Base-by-base conservation (phyloP, 2,797 vertebrate species). In the Cossypha polioptera region DNA sequence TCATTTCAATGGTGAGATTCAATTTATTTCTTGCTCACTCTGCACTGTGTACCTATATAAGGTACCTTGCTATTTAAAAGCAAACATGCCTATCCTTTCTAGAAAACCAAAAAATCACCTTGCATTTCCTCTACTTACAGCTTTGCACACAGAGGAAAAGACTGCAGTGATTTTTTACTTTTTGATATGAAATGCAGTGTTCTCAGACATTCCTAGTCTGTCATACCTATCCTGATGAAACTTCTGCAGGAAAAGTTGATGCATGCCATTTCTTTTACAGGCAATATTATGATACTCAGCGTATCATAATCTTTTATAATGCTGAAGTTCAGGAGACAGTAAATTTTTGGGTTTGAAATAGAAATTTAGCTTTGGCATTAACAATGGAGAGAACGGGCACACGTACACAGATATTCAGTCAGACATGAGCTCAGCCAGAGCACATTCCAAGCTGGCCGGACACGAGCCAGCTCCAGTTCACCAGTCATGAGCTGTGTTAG, bases 391-490 rank as follows among this genome's bases (percentile, higher is more conserved):
- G 84, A 94, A 87, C 1, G 16, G 92, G 86, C 91, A 94, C 87
- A 96, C 1, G 31, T 38, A 86, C 65, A 90, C 74, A 94, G 89
- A 71, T 90, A 77, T 51, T 88, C 89, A 94, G 82, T 74, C 92
- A 96, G 94, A 96, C 91, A 89, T 94, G 93, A 96, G 95, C 96
- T 95, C 96, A 95, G 95, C 28, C 68, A 77, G 79, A 74, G 57
- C 17, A 2, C 72, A 79, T 75, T 96, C 95, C 92, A 94, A 88
- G 76, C 91, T n/a, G 90, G 78, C 85, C 61, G 3, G 82, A 90
- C 93, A 75, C 0, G 1, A 95, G 91, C 91, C 95, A 95, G 91
- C 79, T 90, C 50, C 33, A 45, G 73, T 20, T 92, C 85, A 50
- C 61, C 69, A 88, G 71, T 17, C 45, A 17, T 48, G 86, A 83